A percentile compares a stretch with the other conserved stretches of the same genome.
phyloP scores from a whole-genome alignment of 2,797 vertebrate genomes.

The Cyclura pinguis region DNA sequence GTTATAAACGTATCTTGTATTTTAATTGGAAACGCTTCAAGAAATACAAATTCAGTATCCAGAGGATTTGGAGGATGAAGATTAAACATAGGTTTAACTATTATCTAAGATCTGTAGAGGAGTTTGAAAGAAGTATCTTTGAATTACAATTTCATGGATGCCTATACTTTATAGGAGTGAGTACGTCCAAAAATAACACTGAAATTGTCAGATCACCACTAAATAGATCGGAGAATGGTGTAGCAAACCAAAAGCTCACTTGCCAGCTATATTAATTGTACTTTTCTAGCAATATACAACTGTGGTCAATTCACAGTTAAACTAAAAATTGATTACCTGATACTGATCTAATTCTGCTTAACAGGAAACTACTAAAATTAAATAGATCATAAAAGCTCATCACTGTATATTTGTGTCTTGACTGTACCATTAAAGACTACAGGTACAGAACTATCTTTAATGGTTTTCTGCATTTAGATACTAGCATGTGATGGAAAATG shows the following conservation, averaged over 20 bases:
- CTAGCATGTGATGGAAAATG: not conserved
- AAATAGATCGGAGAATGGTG: not conserved
- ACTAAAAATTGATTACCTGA: not conserved
- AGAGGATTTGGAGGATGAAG: not conserved
- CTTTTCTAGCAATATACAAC: not conserved
- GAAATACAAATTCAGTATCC: not conserved
- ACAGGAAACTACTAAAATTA: not conserved
- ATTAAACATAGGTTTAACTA: not conserved
- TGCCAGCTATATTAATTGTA: rapidly evolving
- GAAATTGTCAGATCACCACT: rapidly evolving
- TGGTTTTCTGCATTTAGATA: not conserved
- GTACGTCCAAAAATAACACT: not conserved
- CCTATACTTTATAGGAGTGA: not conserved
- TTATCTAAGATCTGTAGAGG: not conserved
- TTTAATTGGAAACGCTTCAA: not conserved
- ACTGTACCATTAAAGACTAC: not conserved
- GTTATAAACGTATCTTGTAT: slow-evolving; percentile 6
- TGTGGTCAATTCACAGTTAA: not conserved
- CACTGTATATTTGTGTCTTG: not conserved
- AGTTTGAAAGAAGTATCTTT: not conserved
- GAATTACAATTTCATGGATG: not conserved
- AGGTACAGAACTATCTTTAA: not conserved
- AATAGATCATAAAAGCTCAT: not conserved
- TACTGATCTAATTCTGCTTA: not conserved
- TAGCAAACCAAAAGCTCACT: rapidly evolving